phyloP scores from a whole-genome alignment of 2,797 vertebrate species.

The Chromis chromis region DNA sequence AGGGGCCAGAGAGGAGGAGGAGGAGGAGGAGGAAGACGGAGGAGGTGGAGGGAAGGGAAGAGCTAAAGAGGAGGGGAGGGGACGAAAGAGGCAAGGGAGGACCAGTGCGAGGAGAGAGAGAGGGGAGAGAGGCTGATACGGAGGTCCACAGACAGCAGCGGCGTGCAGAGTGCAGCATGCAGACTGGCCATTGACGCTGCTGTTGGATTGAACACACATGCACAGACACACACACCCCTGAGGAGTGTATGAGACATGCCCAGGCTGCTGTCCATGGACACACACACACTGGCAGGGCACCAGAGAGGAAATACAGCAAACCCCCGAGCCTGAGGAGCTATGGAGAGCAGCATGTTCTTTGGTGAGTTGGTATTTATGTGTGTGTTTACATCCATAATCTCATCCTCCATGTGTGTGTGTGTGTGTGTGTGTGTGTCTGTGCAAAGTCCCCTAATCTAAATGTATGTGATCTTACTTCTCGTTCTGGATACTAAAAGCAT shows the following conservation, averaged over 20 bases:
- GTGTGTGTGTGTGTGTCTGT: slow-evolving; percentile 13
- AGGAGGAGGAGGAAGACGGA: slow-evolving; percentile 31
- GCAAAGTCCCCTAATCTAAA: neutral
- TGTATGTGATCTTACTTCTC: slow-evolving; percentile 10
- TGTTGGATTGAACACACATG: slow-evolving; percentile 64
- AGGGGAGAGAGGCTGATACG: slow-evolving; percentile 55
- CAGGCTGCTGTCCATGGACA: slow-evolving; percentile 84
- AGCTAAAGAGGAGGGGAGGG: slow-evolving; percentile 62
- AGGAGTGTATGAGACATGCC: slow-evolving; percentile 79
- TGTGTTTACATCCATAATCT: slow-evolving; percentile 13
- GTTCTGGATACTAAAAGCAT: neutral
- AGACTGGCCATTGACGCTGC: slow-evolving; percentile 65
- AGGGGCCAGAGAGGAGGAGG: slow-evolving; percentile 53
- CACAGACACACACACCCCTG: slow-evolving; percentile 57
- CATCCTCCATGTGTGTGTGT: neutral
- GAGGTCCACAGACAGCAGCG: slow-evolving; percentile 67
- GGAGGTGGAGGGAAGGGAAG: slow-evolving; percentile 42
- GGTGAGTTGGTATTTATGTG: slow-evolving; percentile 87
- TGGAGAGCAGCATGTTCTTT: slow-evolving; percentile 97
- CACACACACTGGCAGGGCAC: slow-evolving; percentile 86
- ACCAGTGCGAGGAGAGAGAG: slow-evolving; percentile 48
- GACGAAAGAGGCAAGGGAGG: slow-evolving; percentile 48
- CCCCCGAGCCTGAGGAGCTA: slow-evolving; percentile 88
- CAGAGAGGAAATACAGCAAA: slow-evolving; percentile 86
- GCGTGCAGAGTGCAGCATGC: slow-evolving; percentile 49